These are phyloP conservation scores for Sphenopsis melanotis DNA, from an alignment of 2,797 vertebrate genomes.

Conservation along the genomic window DNA sequence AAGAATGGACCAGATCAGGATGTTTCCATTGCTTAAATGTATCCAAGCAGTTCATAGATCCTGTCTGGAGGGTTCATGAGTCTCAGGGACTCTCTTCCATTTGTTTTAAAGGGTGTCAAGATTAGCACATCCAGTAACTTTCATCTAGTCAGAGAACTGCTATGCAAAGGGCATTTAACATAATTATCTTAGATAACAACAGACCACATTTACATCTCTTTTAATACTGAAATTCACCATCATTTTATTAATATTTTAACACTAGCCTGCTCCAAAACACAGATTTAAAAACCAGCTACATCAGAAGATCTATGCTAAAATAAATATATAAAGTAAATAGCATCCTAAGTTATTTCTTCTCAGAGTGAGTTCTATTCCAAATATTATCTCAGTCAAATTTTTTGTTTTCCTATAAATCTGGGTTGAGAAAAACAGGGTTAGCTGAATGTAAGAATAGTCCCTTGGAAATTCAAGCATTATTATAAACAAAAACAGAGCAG, in stretches of 20 bases:
- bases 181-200: background rate
- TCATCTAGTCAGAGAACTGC: background rate
- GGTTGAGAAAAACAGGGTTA: background rate
- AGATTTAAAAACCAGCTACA: background rate
- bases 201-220: background rate
- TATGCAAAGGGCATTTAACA: background rate
- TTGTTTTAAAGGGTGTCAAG: background rate
- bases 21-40: background rate
- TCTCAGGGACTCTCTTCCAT: background rate
- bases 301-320: background rate
- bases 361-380: background rate
- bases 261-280: background rate
- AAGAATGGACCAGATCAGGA: background rate
- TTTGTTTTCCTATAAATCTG: background rate
- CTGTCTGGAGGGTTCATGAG: background rate
- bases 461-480: conserved; percentile 42
- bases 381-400: background rate
- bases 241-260: background rate
- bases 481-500: conserved; percentile 32
- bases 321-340: background rate
- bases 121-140: background rate
- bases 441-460: background rate
- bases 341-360: background rate
- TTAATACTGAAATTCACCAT: background rate
- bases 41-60: background rate